Conservation (phyloP, 1,140 invertebrate species). For the Phymastichus coffea region DNA sequence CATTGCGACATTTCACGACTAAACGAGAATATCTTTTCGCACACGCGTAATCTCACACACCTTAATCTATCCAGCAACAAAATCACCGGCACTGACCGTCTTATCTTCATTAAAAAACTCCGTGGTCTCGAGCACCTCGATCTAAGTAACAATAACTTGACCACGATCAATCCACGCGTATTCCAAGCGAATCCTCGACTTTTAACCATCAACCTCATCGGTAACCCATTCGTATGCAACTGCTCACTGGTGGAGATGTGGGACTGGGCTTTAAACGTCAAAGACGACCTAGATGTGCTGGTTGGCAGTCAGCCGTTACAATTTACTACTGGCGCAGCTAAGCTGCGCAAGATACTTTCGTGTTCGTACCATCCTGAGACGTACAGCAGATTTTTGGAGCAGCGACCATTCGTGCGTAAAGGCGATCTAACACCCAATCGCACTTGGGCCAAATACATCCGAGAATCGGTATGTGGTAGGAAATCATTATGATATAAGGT, state of each 20-base stretch:
- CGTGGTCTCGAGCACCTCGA: slow-evolving; percentile 63
- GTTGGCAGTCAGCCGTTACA: slow-evolving; percentile 59
- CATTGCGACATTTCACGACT: slow-evolving; percentile 65
- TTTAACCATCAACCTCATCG: slow-evolving; percentile 63
- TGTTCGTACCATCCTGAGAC: slow-evolving; percentile 65
- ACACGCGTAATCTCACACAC: slow-evolving; percentile 64
- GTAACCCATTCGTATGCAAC: slow-evolving; percentile 71
- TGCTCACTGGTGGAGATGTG: slow-evolving; percentile 71
- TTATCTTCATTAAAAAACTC: slow-evolving; percentile 63
- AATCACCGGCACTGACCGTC: slow-evolving; percentile 55
- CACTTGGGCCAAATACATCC: slow-evolving; percentile 72
- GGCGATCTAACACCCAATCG: slow-evolving; percentile 62
- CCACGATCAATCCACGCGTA: slow-evolving; percentile 58
- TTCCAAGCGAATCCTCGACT: slow-evolving; percentile 61
- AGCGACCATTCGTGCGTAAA: slow-evolving; percentile 59
- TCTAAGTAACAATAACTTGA: slow-evolving; percentile 66
- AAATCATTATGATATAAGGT: slow-evolving; percentile 50
- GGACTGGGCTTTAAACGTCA: slow-evolving; percentile 69
- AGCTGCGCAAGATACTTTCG: slow-evolving; percentile 65
- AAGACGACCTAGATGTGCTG: slow-evolving; percentile 65
- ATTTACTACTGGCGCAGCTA: slow-evolving; percentile 59
- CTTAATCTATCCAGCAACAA: slow-evolving; percentile 65
- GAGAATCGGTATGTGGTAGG: slow-evolving; percentile 66
- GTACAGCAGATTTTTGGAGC: slow-evolving; percentile 55
- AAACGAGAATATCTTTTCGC: slow-evolving; percentile 63